Evolutionary conservation across 2,113 vertebrate species (phyloP), one percentile per base, ranked within the genome.

Genomic region (Machaerirhynchus nigripectus): DNA sequence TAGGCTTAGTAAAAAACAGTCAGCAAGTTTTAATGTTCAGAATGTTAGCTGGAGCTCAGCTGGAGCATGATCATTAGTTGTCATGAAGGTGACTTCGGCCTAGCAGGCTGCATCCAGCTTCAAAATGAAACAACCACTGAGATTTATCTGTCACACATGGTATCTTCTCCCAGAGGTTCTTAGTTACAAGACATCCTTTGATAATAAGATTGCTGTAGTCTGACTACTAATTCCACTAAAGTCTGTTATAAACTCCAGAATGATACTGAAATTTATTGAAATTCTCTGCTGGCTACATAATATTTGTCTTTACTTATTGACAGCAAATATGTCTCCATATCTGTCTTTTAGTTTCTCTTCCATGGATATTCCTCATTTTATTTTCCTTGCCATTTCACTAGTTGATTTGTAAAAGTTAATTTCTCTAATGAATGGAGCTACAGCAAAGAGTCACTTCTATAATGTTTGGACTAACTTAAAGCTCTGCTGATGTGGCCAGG

Each of bases 141-240:
- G 44, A 47, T 89, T 77, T 82, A 57, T 60, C 22, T 50, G 73
- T 71, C 61, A 61, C 0, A 0, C 33, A 50, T 0, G 0, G 13
- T 56, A 22, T 19, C 60, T 87, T 87, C n/a, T 84, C 64, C 44
- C 26, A 35, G 37, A 76, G 46, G 27, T 39, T 84, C 70, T 91
- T 76, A 79, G 69, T 57, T 83, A 68, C 21, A 76, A 76, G 74
- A 64, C 18, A 75, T 70, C 20, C 23, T 91, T 87, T 93, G 61
- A 83, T 83, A 87, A 65, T 39, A 82, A 56, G 57, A 57, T 81
- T 92, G 28, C n/a, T 78, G 19, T 50, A 70, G 15, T 75, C 73
- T 93, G 55, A 65, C 67, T 74, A 21, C 39, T 76, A 76, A 83
- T 91, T 92, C 69, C 15, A 47, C 18, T 68, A 10, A 50, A 46